A percentile compares a stretch with the other conserved stretches of the same genome.
phyloP scores from a whole-genome alignment of 2,797 vertebrate species.

The Aphelocoma californica region DNA sequence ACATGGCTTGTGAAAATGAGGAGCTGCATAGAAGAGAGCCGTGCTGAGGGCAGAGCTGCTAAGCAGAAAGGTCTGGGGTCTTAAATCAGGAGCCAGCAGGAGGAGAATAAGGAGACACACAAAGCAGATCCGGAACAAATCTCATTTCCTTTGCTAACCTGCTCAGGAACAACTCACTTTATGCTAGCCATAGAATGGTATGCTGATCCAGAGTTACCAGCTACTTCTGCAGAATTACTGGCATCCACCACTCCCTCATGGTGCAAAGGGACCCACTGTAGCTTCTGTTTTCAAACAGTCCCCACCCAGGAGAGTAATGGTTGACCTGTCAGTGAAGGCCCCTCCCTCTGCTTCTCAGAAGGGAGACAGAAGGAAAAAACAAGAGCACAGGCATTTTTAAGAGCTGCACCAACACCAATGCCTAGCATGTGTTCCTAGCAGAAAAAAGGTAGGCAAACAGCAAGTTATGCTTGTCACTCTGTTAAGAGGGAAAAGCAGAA shows the following conservation, averaged over 20 bases:
- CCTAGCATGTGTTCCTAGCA: not conserved
- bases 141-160: conserved; percentile 2
- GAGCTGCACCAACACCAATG: not conserved
- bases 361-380: not conserved
- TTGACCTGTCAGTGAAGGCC: not conserved
- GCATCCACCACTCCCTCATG: not conserved
- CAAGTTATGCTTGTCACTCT: not conserved
- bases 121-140: not conserved
- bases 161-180: not conserved
- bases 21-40: not conserved
- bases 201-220: not conserved
- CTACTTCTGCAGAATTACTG: not conserved
- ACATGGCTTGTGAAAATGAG: not conserved
- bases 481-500: not conserved
- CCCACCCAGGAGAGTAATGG: not conserved
- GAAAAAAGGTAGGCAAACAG: not conserved
- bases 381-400: not conserved
- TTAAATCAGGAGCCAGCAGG: not conserved
- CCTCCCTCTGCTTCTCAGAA: not conserved
- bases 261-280: not conserved
- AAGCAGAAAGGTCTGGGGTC: not conserved
- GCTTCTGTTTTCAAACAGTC: not conserved
- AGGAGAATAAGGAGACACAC: not conserved
- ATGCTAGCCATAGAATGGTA: not conserved
- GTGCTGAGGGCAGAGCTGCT: not conserved